Base-by-base conservation (phyloP, 2,797 vertebrate genomes). In the Dendrocincla tyrannina region DNA sequence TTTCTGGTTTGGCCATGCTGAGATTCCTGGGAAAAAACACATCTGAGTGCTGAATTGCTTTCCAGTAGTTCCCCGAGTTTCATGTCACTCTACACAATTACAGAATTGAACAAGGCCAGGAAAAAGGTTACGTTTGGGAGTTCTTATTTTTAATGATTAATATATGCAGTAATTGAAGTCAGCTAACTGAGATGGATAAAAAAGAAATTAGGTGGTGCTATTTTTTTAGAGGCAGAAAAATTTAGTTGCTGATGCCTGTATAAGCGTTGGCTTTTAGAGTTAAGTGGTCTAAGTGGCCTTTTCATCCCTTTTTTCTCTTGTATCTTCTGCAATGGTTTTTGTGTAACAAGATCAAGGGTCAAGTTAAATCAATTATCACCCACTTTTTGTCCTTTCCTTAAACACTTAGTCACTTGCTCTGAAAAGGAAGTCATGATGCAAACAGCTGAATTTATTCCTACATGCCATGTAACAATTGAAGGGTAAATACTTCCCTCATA, bases 401-500 rank as follows among this genome's bases (percentile, higher is more conserved):
- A 83, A 88, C 66, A 76, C 42, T 89, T 83, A 90, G 82, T 86
- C 76, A 53, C 47, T 93, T 88, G 25, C 32, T 85, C 73, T 76
- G 86, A 73, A 88, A 85, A 89, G 50, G 22, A 96, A 93, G 69
- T 84, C 63, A 86, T 83, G 74, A 91, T 79, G 41, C 47, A 96
- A 93, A 78, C 62, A 84, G 66, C 58, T 85, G 76, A 93, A 88
- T 92, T 94, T 94, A 94, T 89, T 88, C 64, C 62, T 91, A 19
- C 55, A 60, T 70, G 55, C 55, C 33, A 32, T 56, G 63, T 73
- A 78, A 66, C 55, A 78, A 64, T 49, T 58, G 59, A 85, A 79
- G 55, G 52, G 76, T 86, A 86, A 92, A 93, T 76, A 56, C 52
- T 93, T 79, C 64, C 27, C 83, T 90, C 55, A 14, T 85, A n/a